phyloP scores from a whole-genome alignment of 2,888 invertebrate species.

The Macaria notata region DNA sequence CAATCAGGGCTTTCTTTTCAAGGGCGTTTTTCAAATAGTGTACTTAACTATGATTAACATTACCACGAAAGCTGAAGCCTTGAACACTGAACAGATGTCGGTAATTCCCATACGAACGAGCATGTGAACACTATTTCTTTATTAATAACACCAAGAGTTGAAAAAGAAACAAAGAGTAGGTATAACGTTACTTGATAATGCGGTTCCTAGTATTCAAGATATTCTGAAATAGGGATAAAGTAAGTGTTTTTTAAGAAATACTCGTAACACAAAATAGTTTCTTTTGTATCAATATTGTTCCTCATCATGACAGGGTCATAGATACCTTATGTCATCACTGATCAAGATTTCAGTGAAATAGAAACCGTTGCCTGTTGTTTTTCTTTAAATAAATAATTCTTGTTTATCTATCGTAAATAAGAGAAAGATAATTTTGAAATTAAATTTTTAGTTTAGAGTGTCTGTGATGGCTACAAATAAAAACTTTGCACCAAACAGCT shows the following conservation, averaged over 20 bases:
- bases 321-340: no score
- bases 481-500: background rate
- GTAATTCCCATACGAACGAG: conserved; percentile 25
- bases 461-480: background rate
- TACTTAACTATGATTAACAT: background rate
- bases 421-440: no score
- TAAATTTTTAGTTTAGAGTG: background rate
- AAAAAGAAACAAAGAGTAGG: conserved; percentile 18
- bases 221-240: background rate
- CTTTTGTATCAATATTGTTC: no score
- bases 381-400: no score
- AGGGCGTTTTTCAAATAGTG: conserved; percentile 1
- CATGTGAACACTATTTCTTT: conserved; percentile 28
- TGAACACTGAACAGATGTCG: conserved; percentile 29
- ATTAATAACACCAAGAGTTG: conserved; percentile 22
- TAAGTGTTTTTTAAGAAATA: no score
- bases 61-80: background rate
- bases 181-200: background rate
- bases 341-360: no score
- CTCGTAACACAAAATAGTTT: no score
- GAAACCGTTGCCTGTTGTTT: no score
- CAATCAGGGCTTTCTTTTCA: conserved; percentile 9
- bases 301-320: no score
- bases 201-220: conserved; percentile 12
- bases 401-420: no score